Conservation (phyloP, 2,113 vertebrate species). For the Planiliza haematocheilus region DNA sequence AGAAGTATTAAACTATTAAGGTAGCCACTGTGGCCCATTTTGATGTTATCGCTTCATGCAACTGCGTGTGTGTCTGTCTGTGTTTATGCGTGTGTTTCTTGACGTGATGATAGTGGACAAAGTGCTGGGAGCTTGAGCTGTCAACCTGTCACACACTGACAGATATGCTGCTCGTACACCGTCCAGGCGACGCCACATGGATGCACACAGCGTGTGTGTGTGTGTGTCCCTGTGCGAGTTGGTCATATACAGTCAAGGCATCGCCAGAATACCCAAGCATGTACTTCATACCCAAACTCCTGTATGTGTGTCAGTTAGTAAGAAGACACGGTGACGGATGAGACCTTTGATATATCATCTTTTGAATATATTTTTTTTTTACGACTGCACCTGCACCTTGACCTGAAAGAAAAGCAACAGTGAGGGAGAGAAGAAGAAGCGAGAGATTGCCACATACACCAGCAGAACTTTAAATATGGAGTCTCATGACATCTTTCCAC, state of each 20-base stretch:
- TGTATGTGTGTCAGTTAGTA: constrained; percentile 61
- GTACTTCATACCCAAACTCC: constrained; percentile 58
- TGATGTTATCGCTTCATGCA: constrained; percentile 34
- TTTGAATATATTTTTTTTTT: constrained; percentile 28
- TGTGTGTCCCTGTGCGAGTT: constrained; percentile 48
- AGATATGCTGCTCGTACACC: constrained; percentile 96
- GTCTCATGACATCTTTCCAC: not conserved
- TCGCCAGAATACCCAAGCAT: constrained; percentile 62
- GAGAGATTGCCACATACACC: too few relatives aligned
- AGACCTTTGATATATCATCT: constrained; percentile 50
- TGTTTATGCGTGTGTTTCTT: constrained; percentile 71
- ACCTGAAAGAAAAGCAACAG: constrained; percentile 15
- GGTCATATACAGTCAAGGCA: constrained; percentile 89
- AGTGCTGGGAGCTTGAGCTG: constrained; percentile 94
- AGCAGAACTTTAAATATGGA: constrained; percentile 4
- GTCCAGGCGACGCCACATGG: constrained; percentile 83
- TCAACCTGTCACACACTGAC: constrained; percentile 96
- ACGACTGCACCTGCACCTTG: constrained; percentile 16
- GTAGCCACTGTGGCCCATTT: constrained; percentile 36
- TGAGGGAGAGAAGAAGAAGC: constrained; percentile 6
- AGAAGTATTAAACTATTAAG: constrained; percentile 17
- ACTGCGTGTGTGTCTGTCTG: constrained; percentile 37
- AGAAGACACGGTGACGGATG: constrained; percentile 53
- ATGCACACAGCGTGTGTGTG: constrained; percentile 57
- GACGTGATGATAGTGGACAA: constrained; percentile 96